Conservation (phyloP, 2,113 vertebrate species). For the Guaruba guarouba region DNA sequence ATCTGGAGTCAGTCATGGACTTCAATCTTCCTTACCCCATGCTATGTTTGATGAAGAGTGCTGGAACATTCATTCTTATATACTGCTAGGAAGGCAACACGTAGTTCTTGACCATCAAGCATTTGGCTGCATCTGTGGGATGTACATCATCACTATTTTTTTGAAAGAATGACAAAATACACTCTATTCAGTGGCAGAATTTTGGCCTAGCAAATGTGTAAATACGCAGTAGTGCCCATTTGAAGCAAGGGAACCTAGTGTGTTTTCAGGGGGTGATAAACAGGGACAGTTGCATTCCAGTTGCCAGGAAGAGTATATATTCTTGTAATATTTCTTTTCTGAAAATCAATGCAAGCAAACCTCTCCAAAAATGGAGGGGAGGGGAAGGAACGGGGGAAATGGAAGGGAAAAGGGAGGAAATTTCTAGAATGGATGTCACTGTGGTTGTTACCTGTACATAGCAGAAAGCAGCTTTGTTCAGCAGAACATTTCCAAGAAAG, state of each 20-base stretch:
- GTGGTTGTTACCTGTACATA: background rate
- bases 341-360: background rate
- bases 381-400: background rate
- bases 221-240: background rate
- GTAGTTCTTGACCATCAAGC: background rate
- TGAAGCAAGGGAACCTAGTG: background rate
- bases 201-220: background rate
- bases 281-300: background rate
- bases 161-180: background rate
- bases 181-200: background rate
- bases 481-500: background rate
- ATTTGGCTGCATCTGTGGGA: background rate
- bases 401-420: background rate
- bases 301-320: background rate
- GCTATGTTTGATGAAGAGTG: background rate
- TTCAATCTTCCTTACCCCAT: background rate
- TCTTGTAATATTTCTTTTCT: background rate
- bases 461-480: background rate
- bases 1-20: background rate
- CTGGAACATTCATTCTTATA: background rate
- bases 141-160: background rate
- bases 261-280: background rate
- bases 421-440: background rate
- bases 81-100: background rate
- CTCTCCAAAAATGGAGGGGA: background rate